Percentiles rank a stretch among this genome's conserved stretches.
Evolutionary conservation across 2,113 vertebrate species (phyloP).

Genomic region (Toxotes chatareus): DNA sequence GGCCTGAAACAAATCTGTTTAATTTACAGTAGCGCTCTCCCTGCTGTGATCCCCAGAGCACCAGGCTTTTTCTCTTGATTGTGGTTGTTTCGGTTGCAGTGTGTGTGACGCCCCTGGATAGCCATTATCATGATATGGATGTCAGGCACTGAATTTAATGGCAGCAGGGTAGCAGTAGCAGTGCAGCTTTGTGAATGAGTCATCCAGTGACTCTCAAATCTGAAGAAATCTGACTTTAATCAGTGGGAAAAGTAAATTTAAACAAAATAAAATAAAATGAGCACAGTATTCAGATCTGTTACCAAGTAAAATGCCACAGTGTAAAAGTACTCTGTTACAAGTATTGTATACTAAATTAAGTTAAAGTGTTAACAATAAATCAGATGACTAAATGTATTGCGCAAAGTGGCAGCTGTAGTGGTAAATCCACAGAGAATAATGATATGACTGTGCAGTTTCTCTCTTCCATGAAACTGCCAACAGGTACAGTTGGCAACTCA

Average conservation of each 20-base stretch:
- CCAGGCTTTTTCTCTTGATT: slow-evolving; percentile 13
- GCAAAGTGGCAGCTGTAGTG: not conserved
- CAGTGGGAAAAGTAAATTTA: not conserved
- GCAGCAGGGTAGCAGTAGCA: not conserved
- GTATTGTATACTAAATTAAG: not conserved
- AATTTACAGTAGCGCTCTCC: slow-evolving; percentile 47
- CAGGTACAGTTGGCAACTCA: too few relatives aligned
- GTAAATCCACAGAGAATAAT: not conserved
- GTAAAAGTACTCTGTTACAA: too few relatives aligned
- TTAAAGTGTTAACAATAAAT: not conserved
- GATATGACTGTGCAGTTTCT: not conserved
- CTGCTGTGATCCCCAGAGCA: not conserved
- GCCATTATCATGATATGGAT: slow-evolving; percentile 18
- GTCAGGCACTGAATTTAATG: slow-evolving; percentile 16
- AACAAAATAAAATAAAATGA: too few relatives aligned
- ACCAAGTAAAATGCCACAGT: too few relatives aligned
- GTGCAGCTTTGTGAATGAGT: slow-evolving; percentile 23
- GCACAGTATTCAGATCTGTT: not conserved
- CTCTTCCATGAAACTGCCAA: too few relatives aligned
- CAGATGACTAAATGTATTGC: not conserved
- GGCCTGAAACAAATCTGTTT: slow-evolving; percentile 62
- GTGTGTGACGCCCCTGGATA: not conserved
- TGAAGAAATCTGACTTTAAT: slow-evolving; percentile 4
- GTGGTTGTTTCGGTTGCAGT: slow-evolving; percentile 4
- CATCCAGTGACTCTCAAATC: slow-evolving; percentile 4